Conservation (phyloP, 2,113 vertebrate species). For the Emydura subglobosa region DNA sequence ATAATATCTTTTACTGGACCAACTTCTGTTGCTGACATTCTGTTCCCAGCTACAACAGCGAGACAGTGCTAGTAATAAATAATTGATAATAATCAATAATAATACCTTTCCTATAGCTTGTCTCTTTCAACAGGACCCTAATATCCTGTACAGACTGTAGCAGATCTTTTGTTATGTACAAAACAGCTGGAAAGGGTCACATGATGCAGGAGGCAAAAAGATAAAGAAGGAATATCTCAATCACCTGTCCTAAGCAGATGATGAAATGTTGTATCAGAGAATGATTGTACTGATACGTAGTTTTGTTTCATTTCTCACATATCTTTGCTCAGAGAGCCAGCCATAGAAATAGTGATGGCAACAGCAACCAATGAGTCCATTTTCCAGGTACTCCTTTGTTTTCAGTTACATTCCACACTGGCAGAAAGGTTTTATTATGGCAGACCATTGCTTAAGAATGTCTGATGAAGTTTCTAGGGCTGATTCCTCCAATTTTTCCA, state of each 20-base stretch:
- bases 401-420: too few relatives aligned
- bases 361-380: fast-evolving
- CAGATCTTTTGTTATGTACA: not conserved
- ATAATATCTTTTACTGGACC: too few relatives aligned
- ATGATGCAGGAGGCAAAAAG: not conserved
- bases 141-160: not conserved
- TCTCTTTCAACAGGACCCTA: not conserved
- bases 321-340: not conserved
- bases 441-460: not conserved
- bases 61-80: not conserved
- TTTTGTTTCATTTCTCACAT: not conserved
- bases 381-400: not conserved
- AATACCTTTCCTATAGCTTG: not conserved
- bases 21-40: too few relatives aligned
- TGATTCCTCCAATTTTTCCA: constrained; percentile 12
- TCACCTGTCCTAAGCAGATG: not conserved
- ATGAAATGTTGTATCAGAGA: not conserved
- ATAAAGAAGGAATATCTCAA: not conserved
- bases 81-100: not conserved
- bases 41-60: not conserved
- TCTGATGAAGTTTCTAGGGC: not conserved
- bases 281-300: not conserved
- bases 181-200: not conserved
- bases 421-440: too few relatives aligned
- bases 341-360: not conserved